These are phyloP conservation scores for Illadopsis cleaveri DNA, from an alignment of 2,113 vertebrate species.

Conservation along the genomic window DNA sequence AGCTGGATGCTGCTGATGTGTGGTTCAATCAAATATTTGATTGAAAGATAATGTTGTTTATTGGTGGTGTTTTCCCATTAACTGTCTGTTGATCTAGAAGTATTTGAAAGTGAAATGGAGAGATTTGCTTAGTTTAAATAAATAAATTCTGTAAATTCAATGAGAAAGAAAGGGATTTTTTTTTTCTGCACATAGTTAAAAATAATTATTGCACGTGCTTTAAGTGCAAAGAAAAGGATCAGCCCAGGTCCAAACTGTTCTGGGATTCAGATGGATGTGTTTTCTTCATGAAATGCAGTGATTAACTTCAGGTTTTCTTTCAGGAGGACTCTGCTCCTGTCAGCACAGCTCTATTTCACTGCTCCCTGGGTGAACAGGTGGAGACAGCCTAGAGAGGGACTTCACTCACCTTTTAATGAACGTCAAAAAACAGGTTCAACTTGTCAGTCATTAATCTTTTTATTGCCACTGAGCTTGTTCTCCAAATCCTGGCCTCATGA, in stretches of 20 bases:
- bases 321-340: neutral
- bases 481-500: neutral
- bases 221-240: neutral
- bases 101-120: neutral
- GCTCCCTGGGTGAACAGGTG: neutral
- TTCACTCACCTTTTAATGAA: neutral
- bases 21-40: neutral
- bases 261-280: neutral
- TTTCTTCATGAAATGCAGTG: neutral
- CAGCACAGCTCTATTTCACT: neutral
- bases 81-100: neutral
- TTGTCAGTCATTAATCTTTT: neutral
- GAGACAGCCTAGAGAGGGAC: neutral
- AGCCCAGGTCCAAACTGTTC: neutral
- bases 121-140: neutral
- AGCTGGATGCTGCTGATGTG: neutral
- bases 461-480: neutral
- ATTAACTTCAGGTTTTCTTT: neutral
- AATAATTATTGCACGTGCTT: accelerated
- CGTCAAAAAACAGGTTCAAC: neutral
- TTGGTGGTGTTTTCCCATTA: neutral
- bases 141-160: neutral
- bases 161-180: neutral
- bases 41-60: neutral
- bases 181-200: neutral